phyloP scores from a whole-genome alignment of 2,113 vertebrate species.

The Psephotus haematonotus region DNA sequence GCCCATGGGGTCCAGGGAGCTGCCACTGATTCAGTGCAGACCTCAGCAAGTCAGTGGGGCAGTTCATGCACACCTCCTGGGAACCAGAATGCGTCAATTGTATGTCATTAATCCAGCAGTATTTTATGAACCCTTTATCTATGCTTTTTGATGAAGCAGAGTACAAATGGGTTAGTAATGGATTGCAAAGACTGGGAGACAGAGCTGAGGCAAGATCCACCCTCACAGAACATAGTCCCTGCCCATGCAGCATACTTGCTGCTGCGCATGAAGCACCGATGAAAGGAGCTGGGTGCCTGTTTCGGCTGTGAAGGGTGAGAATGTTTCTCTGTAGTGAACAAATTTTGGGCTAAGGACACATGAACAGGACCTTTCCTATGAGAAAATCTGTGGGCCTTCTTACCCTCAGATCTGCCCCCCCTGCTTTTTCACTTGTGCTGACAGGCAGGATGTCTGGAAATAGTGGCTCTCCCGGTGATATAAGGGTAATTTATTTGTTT shows the following conservation, averaged over 20 bases:
- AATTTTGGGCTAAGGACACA: neutral
- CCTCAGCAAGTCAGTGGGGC: neutral
- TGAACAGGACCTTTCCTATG: neutral
- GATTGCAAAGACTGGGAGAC: neutral
- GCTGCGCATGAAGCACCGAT: neutral
- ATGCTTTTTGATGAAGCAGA: neutral
- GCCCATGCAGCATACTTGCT: fast-evolving
- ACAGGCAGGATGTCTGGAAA: neutral
- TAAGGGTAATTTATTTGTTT: neutral
- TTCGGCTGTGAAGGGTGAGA: neutral
- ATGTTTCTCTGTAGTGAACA: neutral
- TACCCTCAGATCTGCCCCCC: neutral
- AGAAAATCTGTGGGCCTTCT: neutral
- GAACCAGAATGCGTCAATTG: neutral
- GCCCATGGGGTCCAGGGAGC: fast-evolving
- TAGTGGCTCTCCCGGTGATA: neutral
- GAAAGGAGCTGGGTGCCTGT: neutral
- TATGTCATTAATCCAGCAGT: neutral
- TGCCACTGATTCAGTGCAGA: neutral
- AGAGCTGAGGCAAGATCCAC: neutral
- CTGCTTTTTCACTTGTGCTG: neutral
- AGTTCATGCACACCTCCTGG: neutral
- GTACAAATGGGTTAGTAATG: neutral
- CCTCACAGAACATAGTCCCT: neutral
- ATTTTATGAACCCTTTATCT: neutral